Evolutionary conservation across 2,888 invertebrate genomes (phyloP), one percentile per base, ranked within the genome.

Genomic region (Nasonovia ribisnigri): DNA sequence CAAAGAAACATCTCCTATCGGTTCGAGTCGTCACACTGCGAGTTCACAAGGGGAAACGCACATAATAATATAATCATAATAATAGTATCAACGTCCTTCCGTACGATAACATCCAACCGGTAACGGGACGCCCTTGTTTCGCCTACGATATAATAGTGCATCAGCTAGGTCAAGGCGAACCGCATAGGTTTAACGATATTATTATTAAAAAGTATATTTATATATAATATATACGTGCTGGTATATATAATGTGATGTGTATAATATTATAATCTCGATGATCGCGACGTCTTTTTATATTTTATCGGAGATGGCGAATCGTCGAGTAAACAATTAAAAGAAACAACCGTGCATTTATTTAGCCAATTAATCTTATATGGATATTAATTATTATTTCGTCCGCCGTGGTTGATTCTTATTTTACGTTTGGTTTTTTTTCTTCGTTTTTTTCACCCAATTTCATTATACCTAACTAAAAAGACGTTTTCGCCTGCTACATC

Each of bases 121-220:
- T 93, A 93, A 93, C 93, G 93, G 93, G 93, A 90, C 84, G 93
- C 93, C 93, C 93, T 93, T 93, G 93, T 93, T 93, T 93, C 26
- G 57, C 77, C 57, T 57, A 77, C 88, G 84, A 54, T 89, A 48
- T 88, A 84, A 89, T 84, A 93, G 88, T 93, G 88, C 89, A 84
- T 90, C 54, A 93, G 89, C 93, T 93, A 93, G 93, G 93, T 93
- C 93, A 93, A 93, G 93, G 93, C 93, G 26, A 93, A 93, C 93
- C 84, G 89, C 89, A 93, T 93, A 60, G 60, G 42, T 57, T 67
- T 88, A 92, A 92, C 54, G 36, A 88, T 88, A 88, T 51, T 88
- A 54, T 54, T 91, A 91, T 90, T 90, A 54, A 29, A 29, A 90
- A 90, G 43, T 91, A 36, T 86, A 36, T 67, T 6, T 20, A 29